Base-by-base conservation (phyloP, 2,888 invertebrate species). In the Rhodophaea formosa region DNA sequence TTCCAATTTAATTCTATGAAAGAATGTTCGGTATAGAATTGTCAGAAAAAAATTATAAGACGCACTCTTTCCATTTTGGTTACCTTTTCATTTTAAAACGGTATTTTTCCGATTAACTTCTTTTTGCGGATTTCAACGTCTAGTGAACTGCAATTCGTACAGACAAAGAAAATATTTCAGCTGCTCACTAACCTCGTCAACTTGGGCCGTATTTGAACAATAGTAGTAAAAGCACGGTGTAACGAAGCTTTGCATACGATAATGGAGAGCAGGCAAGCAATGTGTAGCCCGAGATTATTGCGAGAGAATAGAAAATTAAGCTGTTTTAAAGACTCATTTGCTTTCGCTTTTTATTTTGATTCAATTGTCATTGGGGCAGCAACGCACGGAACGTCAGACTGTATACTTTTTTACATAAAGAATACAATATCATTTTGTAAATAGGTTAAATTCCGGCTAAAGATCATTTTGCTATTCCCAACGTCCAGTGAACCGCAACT, bases 231-330 rank as follows among this genome's bases (percentile, higher is more conserved):
- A 75, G 78, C 82, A 82, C 83, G 86, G 83, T 88, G 85, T 89
- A 88, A 81, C 82, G 82, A 86, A 85, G 83, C 86, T 90, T 89
- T 88, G 88, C 88, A 89, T 88, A 87, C 86, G 84, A 86, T 89
- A 88, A 90, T 90, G 71, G 65, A 47, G 45, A 59, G 23, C 23
- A 23, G 23, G 23, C 23, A 23, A 63, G 72, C 79, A 75, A 74
- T 74, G 76, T 75, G 76, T 70, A 71, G 71, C 66, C 66, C 68
- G 54, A 59, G 51, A 51, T 51, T 32, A 51, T 51, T 32, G 8
- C 30, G 14, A 15, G 8, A 14, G 32, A 35, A 35, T 15, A 3
- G 32, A 32, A 51, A 49, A 14, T 15, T n/a, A 15, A 51, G 12
- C 15, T 14, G 15, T 10, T 35, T 51, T 30, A 8, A 14, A 30